Evolutionary conservation across 2,888 invertebrate genomes (phyloP).

Genomic region (Zeuzera pyrina): DNA sequence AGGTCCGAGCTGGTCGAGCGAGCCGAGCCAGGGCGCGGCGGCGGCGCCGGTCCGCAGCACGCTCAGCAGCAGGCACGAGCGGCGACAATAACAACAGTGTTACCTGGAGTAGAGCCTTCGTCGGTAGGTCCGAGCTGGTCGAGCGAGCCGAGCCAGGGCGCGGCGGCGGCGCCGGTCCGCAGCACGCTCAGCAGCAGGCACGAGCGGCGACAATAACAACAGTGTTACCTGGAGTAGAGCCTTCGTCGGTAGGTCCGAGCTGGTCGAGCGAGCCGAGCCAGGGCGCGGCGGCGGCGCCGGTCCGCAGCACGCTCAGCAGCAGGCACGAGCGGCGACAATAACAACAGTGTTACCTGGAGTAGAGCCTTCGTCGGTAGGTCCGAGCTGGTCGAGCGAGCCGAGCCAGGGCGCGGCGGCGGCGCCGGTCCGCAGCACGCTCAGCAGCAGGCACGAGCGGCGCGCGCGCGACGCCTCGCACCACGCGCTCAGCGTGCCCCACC

Average conservation of each 20-base stretch:
- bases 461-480: conserved; percentile 84
- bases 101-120: conserved; percentile 50
- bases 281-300: conserved; percentile 82
- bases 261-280: conserved; percentile 91
- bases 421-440: conserved; percentile 89
- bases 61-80: conserved; percentile 91
- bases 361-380: conserved; percentile 74
- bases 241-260: conserved; percentile 78
- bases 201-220: conserved; percentile 82
- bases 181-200: conserved; percentile 92
- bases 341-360: conserved; percentile 25
- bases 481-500: conserved; percentile 96
- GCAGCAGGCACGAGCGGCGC: conserved; percentile 86
- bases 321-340: conserved; percentile 33
- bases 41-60: conserved; percentile 83
- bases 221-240: conserved; percentile 76
- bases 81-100: too few relatives aligned
- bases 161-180: conserved; percentile 81
- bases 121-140: conserved; percentile 81
- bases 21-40: conserved; percentile 92
- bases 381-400: conserved; percentile 85
- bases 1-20: conserved; percentile 82
- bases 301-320: conserved; percentile 89
- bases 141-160: conserved; percentile 93
- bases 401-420: conserved; percentile 88